phyloP scores from a whole-genome alignment of 2,888 invertebrate genomes.

The Cordilura impudica region DNA sequence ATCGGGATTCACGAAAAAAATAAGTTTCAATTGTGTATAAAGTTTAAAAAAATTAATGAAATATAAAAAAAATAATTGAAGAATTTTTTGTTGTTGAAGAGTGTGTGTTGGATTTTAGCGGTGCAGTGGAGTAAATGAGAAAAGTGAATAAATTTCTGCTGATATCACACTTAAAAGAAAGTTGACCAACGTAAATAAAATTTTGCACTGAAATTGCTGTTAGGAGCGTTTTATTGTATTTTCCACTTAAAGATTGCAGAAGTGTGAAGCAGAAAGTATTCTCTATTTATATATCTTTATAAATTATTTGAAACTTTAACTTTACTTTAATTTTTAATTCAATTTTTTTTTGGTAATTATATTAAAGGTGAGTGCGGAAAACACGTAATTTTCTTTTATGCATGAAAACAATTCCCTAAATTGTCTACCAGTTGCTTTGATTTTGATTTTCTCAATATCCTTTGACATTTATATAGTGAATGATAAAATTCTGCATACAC shows the following conservation, averaged over 20 bases:
- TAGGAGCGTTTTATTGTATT: background rate
- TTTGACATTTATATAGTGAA: no score
- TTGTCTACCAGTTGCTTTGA: background rate
- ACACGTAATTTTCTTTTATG: background rate
- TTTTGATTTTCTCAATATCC: background rate
- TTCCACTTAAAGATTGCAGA: no score
- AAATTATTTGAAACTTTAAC: no score
- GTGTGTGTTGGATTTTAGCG: constrained; percentile 27
- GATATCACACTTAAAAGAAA: constrained; percentile 51
- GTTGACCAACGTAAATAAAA: constrained; percentile 14
- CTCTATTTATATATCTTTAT: no score
- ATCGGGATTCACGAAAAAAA: background rate
- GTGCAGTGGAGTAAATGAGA: background rate
- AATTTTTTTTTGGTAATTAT: background rate
- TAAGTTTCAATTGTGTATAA: no score
- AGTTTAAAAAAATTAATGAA: no score
- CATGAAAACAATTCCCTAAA: background rate
- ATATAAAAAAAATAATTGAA: no score
- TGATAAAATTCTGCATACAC: no score
- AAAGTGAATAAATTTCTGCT: constrained; percentile 28
- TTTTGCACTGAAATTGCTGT: constrained; percentile 22
- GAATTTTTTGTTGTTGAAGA: no score
- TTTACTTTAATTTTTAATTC: no score
- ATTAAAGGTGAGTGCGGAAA: background rate
- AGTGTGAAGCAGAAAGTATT: no score